Evolutionary conservation across 2,888 invertebrate species (phyloP).

Genomic region (Julus scandinavius): DNA sequence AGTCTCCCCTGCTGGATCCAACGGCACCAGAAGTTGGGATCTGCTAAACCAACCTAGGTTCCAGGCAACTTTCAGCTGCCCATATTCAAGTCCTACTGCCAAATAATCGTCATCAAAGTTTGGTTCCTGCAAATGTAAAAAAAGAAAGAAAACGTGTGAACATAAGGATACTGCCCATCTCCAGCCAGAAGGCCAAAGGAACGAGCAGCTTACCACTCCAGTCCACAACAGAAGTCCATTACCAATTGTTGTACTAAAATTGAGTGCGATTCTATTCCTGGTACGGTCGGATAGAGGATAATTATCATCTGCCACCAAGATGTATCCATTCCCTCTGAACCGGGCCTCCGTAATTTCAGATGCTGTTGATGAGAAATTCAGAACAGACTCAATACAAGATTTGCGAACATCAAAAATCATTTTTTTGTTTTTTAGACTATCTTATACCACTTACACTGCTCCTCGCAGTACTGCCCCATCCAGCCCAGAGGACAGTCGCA

Average conservation of each 20-base stretch:
- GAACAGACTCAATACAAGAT: too few relatives aligned
- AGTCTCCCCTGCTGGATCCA: background rate
- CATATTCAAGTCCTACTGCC: slow-evolving; percentile 7
- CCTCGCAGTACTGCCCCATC: slow-evolving; percentile 38
- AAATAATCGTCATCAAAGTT: slow-evolving; percentile 48
- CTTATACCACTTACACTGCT: slow-evolving; percentile 17
- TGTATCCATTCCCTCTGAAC: slow-evolving; percentile 29
- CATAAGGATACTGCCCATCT: background rate
- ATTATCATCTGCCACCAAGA: slow-evolving; percentile 23
- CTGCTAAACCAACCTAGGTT: slow-evolving; percentile 40
- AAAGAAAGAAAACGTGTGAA: background rate
- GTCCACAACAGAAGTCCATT: slow-evolving; percentile 50
- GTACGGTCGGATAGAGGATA: slow-evolving; percentile 20
- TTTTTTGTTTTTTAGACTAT: too few relatives aligned
- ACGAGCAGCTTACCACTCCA: background rate
- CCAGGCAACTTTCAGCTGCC: slow-evolving; percentile 48
- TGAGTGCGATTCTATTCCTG: slow-evolving; percentile 1
- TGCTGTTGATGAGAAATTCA: background rate
- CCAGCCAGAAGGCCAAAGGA: too few relatives aligned
- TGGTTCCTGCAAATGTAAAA: slow-evolving; percentile 40
- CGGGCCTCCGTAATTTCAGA: background rate
- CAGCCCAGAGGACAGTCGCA: slow-evolving; percentile 43
- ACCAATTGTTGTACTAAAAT: slow-evolving; percentile 9
- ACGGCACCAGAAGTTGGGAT: background rate
- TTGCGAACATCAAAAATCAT: too few relatives aligned